Conservation (phyloP, 2,888 invertebrate genomes). For the Dysmachus trigonus region DNA sequence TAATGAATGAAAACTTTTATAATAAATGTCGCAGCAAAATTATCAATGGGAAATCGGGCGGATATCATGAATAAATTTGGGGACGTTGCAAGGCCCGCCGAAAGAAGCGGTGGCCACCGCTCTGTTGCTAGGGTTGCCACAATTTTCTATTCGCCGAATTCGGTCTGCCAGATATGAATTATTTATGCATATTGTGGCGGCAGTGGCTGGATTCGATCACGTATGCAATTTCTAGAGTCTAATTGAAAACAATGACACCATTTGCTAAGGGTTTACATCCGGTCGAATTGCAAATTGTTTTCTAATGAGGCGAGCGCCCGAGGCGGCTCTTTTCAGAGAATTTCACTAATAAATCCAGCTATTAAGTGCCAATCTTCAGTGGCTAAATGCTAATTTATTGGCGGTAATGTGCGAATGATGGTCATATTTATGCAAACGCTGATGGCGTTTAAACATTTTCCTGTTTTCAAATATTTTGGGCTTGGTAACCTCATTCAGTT, state of each 20-base stretch:
- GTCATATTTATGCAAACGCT: not conserved
- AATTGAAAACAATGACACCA: constrained; percentile 3
- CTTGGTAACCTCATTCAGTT: not conserved
- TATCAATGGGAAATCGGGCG: constrained; percentile 18
- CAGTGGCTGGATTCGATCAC: not conserved
- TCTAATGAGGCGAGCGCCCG: not conserved
- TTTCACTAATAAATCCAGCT: not conserved
- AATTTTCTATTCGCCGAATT: not conserved
- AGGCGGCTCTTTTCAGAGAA: not conserved
- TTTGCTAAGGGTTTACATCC: not conserved
- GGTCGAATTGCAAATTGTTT: not conserved
- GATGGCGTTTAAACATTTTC: not conserved
- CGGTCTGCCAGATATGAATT: not conserved
- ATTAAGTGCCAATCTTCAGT: not conserved
- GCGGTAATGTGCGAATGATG: not conserved
- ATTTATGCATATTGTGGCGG: not conserved
- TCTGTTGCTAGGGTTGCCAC: constrained; percentile 6
- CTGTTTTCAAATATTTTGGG: not conserved
- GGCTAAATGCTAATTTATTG: not conserved
- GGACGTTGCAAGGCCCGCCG: not conserved
- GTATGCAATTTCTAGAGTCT: not conserved
- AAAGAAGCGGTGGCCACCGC: not conserved
- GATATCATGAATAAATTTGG: not conserved
- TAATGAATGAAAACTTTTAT: constrained; percentile 34
- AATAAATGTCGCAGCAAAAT: constrained; percentile 8